Conservation (phyloP, 2,888 invertebrate genomes). For the Idaea biselata region DNA sequence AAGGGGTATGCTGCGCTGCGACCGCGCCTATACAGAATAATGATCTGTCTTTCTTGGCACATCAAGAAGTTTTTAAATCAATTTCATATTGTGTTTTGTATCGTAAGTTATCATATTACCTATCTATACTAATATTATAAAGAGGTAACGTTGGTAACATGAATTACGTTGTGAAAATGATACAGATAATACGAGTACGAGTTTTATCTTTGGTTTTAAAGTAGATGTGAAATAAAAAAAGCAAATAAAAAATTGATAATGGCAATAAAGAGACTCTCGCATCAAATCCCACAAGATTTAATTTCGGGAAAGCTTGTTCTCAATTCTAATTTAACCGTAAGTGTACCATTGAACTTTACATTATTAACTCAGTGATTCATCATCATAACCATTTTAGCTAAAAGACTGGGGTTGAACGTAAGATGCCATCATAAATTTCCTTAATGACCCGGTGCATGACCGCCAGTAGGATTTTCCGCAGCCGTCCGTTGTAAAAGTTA, state of each 20-base stretch:
- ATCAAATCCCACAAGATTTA: no score
- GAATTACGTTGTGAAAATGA: no score
- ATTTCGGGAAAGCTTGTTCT: no score
- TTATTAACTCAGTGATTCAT: not conserved
- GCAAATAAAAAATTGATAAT: no score
- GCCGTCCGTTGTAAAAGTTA: not conserved
- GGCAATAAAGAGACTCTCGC: no score
- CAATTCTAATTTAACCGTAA: not conserved
- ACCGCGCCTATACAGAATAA: slow-evolving; percentile 19
- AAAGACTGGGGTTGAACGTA: not conserved
- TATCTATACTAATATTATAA: not conserved
- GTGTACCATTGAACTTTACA: not conserved
- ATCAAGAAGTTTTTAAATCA: not conserved
- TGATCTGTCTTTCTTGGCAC: slow-evolving; percentile 9
- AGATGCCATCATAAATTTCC: not conserved
- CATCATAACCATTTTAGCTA: not conserved
- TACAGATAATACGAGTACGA: no score
- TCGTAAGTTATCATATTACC: not conserved
- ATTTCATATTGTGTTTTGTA: slow-evolving; percentile 1
- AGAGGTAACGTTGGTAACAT: no score
- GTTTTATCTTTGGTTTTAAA: no score
- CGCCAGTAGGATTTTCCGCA: slow-evolving; percentile 1
- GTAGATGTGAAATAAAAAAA: no score
- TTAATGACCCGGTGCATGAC: slow-evolving; percentile 1
- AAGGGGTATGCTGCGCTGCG: slow-evolving; percentile 24